A percentile compares a stretch with the other conserved stretches of the same genome.
Evolutionary conservation across 2,113 vertebrate species (phyloP).

Genomic region (Dendropsophus ebraccatus): DNA sequence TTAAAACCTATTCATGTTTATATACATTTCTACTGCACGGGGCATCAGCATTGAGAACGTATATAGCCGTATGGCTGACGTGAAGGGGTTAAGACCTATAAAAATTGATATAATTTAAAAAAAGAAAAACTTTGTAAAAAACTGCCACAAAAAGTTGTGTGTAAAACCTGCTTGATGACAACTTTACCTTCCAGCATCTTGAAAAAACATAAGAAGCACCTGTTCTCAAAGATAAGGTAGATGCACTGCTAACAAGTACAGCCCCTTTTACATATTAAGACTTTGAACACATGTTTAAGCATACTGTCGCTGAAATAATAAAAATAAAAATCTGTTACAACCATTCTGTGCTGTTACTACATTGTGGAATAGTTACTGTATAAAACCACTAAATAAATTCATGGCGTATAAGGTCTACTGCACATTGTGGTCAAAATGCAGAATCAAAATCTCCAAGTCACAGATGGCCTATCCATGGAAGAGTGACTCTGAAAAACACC

Average conservation of each 20-base stretch:
- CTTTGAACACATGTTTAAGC: constrained; percentile 20
- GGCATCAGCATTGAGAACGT: too few species aligned
- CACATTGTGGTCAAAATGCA: background rate
- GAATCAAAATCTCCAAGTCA: constrained; percentile 68
- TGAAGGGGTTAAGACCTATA: too few species aligned
- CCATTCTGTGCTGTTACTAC: background rate
- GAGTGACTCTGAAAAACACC: constrained; percentile 66
- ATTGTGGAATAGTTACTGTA: constrained; percentile 62
- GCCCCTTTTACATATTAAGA: constrained; percentile 42
- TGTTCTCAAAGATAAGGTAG: constrained; percentile 17
- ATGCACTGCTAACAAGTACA: constrained; percentile 59
- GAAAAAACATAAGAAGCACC: constrained; percentile 36
- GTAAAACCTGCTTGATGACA: background rate
- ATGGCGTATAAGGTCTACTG: background rate
- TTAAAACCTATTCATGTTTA: too few species aligned
- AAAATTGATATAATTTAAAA: too few species aligned
- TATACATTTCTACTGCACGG: too few species aligned
- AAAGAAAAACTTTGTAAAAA: too few species aligned
- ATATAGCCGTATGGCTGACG: too few species aligned
- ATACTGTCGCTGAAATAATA: background rate
- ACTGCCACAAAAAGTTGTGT: too few species aligned
- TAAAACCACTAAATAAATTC: constrained; percentile 16
- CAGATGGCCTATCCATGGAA: constrained; percentile 75
- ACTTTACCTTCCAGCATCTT: constrained; percentile 60
- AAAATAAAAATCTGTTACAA: constrained; percentile 44